Percentiles rank a stretch among this genome's conserved stretches.
Evolutionary conservation across 2,113 vertebrate genomes (phyloP).

Genomic region (Xenopus tropicalis): UCB_Xtro_10.0 CM004449.2:79340501-79341000

Average conservation of each 20-base stretch:
- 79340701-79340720: constrained; percentile 6
- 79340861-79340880: constrained; percentile 12
- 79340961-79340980: too few species aligned
- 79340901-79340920: background rate
- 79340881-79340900: background rate
- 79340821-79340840: background rate
- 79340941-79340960: too few species aligned
- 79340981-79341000: too few species aligned
- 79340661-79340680: constrained; percentile 4
- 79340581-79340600: background rate
- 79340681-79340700: constrained; percentile 24
- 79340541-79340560: background rate
- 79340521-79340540: too few species aligned
- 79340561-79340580: background rate
- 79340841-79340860: background rate
- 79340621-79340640: constrained; percentile 1
- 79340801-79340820: background rate
- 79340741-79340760: constrained; percentile 6
- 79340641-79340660: constrained; percentile 15
- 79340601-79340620: background rate
- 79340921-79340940: background rate
- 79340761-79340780: constrained; percentile 6
- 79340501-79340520: too few species aligned
- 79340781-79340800: background rate
- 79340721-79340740: constrained; percentile 27